A percentile compares a stretch with the other conserved stretches of the same genome.
Conservation (phyloP, 2,888 invertebrate species). For the Parasteatoda lunata region DNA sequence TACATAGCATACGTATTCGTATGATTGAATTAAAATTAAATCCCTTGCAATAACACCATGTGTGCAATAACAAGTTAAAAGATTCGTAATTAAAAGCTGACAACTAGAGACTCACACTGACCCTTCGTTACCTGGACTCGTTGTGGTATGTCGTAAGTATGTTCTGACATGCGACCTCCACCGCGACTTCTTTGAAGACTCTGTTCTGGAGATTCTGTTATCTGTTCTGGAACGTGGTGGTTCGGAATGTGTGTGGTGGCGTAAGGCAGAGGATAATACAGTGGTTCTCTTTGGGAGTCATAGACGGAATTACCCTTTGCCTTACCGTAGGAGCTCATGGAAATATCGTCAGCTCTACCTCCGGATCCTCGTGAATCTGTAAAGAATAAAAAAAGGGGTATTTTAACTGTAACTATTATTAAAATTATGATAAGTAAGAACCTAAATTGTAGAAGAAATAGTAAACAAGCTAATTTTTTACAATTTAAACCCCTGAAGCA, state of each 20-base stretch:
- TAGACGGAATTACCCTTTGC: constrained; percentile 69
- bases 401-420: too few relatives aligned
- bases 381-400: neutral
- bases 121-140: constrained; percentile 69
- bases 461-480: too few relatives aligned
- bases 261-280: constrained; percentile 69
- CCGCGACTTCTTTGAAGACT: constrained; percentile 39
- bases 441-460: too few relatives aligned
- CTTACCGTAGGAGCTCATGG: constrained; percentile 69
- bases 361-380: constrained; percentile 68
- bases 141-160: constrained; percentile 69
- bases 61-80: too few relatives aligned
- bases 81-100: neutral
- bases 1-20: too few relatives aligned
- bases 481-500: too few relatives aligned
- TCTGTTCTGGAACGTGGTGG: constrained; percentile 2
- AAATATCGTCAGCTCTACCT: constrained; percentile 69
- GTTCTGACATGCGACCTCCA: constrained; percentile 51
- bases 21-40: too few relatives aligned
- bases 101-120: constrained; percentile 57
- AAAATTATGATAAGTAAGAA: too few relatives aligned
- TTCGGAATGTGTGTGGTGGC: constrained; percentile 68
- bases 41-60: too few relatives aligned
- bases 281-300: constrained; percentile 67
- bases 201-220: constrained; percentile 40